Base-by-base conservation (phyloP, 2,888 invertebrate genomes). In the Pollenia angustigena region DNA sequence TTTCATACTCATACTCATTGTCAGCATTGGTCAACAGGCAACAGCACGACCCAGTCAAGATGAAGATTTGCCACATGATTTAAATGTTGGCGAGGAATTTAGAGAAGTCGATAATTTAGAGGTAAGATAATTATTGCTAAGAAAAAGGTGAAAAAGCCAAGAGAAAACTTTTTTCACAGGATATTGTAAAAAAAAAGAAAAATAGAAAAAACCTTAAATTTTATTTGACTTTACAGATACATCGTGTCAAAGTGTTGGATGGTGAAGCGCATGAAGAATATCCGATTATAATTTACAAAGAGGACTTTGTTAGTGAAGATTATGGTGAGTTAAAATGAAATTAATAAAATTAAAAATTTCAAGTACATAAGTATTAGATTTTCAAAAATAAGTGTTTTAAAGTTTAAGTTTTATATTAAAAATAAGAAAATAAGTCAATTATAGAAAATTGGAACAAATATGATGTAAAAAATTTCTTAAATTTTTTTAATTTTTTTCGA, bases 231-330 rank as follows among this genome's bases (percentile, higher is more conserved):
- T 64, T 32, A 1, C 76, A 93, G 92, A 89, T 90, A 78, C 91
- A 92, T 88, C 90, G 89, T 71, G 90, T 91, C 4, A 89, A 89
- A 75, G 18, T 89, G 44, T 90, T 90, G 23, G 79, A 91, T 71
- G 92, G 91, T 11, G 87, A 90, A 4, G 44, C 89, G 85, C 90
- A 90, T 40, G 90, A 92, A 85, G 90, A 90, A 85, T 92, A 92
- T 88, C 92, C 92, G 9, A 89, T 91, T 85, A 89, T 92, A 56
- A 91, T 91, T 90, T 92, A 92, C 87, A 92, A 92, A 74, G 92
- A 92, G 88, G 92, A 92, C 85, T 91, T 92, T 87, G 93, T 93
- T 71, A 91, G 78, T 78, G 92, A 92, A 85, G 92, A 92, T 88
- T 93, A 91, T 88, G 92, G 92, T 92, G 81, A 89, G 89, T 52